phyloP scores from a whole-genome alignment of 1,140 invertebrate species.

The Eueides isabella region DNA sequence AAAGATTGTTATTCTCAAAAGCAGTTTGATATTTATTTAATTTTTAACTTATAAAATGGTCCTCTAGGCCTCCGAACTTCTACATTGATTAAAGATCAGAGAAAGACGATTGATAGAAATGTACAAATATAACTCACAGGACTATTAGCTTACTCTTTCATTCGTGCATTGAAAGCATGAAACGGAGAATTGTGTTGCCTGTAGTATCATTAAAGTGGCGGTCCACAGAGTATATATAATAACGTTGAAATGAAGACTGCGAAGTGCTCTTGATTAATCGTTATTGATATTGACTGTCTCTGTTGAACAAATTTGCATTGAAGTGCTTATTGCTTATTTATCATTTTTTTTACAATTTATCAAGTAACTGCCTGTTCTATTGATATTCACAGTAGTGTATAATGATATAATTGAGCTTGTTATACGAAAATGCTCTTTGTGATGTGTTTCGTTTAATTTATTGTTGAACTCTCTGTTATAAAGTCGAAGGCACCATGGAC shows the following conservation, averaged over 20 bases:
- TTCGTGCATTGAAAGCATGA: neutral
- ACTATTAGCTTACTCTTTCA: neutral
- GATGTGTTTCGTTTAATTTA: conserved; percentile 29
- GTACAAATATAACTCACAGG: neutral
- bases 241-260: neutral
- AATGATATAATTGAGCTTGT: conserved; percentile 1
- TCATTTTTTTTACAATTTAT: conserved; percentile 2
- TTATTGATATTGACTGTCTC: conserved; percentile 10
- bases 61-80: neutral
- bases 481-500: conserved; percentile 54
- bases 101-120: neutral
- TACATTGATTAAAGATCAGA: neutral
- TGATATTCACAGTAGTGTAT: neutral
- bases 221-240: neutral
- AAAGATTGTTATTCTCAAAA: neutral
- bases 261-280: conserved; percentile 10
- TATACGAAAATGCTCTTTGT: neutral
- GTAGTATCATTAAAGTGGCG: neutral
- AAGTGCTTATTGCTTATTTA: conserved; percentile 1
- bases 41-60: neutral
- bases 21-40: neutral
- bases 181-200: neutral
- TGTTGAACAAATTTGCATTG: conserved; percentile 5
- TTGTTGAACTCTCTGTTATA: conserved; percentile 9
- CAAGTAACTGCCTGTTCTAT: neutral